Conservation (phyloP, 2,113 vertebrate species). For the Hepsetus odoe region DNA sequence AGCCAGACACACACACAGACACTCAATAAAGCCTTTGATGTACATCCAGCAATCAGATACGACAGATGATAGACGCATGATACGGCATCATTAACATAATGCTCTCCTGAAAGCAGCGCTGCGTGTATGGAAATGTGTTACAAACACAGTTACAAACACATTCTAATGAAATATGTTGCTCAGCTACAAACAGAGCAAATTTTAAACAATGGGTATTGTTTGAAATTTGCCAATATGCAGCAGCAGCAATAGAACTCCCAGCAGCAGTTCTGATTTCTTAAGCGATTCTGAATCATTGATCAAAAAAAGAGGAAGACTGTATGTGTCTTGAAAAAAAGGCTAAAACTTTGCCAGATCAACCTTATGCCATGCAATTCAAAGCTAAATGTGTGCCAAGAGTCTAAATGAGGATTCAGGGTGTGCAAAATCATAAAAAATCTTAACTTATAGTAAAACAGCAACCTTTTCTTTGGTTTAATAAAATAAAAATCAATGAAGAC, state of each 20-base stretch:
- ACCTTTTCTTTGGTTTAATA: no score
- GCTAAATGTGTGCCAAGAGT: no score
- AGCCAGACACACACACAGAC: conserved; percentile 20
- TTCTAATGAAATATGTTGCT: neutral
- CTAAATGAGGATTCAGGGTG: no score
- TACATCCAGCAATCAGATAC: conserved; percentile 18
- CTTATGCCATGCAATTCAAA: no score
- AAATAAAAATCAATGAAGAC: no score
- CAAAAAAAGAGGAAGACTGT: no score
- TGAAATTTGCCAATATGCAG: neutral
- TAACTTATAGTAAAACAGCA: no score
- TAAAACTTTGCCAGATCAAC: no score
- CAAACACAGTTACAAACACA: conserved; percentile 25
- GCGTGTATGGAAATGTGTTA: neutral
- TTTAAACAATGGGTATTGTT: neutral
- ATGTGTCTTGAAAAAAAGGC: no score
- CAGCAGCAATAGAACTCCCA: no score
- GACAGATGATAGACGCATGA: conserved; percentile 20
- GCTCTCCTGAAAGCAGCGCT: conserved; percentile 17
- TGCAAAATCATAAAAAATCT: no score
- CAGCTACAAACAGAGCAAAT: neutral
- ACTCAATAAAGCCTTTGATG: conserved; percentile 46
- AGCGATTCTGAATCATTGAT: neutral
- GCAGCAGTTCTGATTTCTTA: neutral
- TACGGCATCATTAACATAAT: neutral